A percentile compares a stretch with the other conserved stretches of the same genome.
phyloP scores from a whole-genome alignment of 2,888 invertebrate genomes.

The Aphidius colemani region DNA sequence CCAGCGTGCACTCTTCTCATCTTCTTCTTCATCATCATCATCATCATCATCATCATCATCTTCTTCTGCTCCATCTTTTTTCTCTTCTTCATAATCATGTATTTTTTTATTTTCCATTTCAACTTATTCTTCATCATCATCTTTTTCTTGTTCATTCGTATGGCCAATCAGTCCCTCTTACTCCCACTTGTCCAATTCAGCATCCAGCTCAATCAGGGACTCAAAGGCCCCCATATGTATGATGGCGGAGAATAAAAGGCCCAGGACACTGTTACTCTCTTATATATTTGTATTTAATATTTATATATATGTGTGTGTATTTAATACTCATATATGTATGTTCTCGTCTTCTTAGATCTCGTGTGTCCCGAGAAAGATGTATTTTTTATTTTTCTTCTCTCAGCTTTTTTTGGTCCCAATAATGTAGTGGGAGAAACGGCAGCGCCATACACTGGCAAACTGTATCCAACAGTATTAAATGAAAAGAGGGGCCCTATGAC shows the following conservation, averaged over 20 bases:
- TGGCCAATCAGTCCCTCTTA: constrained; percentile 5
- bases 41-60: constrained; percentile 6
- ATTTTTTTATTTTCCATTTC: not conserved
- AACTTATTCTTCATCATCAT: constrained; percentile 1
- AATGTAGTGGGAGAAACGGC: constrained; percentile 54
- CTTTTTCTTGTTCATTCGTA: constrained; percentile 5
- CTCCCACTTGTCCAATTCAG: constrained; percentile 26
- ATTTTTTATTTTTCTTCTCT: no score
- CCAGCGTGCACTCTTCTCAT: constrained; percentile 28
- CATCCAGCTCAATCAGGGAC: constrained; percentile 54
- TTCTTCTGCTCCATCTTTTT: constrained; percentile 10
- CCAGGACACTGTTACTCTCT: no score
- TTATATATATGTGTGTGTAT: no score
- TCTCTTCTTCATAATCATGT: not conserved
- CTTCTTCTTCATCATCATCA: constrained; percentile 6
- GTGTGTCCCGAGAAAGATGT: no score
- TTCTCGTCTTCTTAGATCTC: no score
- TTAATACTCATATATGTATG: no score
- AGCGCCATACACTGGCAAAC: constrained; percentile 49
- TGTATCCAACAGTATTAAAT: constrained; percentile 46
- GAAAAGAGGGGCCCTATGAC: constrained; percentile 50
- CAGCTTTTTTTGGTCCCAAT: not conserved
- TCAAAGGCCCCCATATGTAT: constrained; percentile 31
- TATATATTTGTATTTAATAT: no score
- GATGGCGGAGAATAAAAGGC: constrained; percentile 36